phyloP scores from a whole-genome alignment of 2,113 vertebrate genomes.

The Australoheros scitulus region DNA sequence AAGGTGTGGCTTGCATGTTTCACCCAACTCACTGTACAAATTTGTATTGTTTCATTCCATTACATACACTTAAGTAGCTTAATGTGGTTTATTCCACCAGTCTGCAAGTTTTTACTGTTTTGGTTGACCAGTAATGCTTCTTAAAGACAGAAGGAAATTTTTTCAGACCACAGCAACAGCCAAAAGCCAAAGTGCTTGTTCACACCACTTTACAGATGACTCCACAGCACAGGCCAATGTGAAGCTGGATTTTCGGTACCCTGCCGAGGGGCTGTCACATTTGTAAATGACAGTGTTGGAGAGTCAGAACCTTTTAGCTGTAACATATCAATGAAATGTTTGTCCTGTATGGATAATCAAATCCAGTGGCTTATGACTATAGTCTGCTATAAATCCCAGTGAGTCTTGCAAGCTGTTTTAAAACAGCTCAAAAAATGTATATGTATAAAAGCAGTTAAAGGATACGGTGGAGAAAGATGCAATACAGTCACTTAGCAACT shows the following conservation, averaged over 20 bases:
- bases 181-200: not conserved
- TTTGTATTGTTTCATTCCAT: not conserved
- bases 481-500: not conserved
- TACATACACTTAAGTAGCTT: not conserved
- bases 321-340: constrained; percentile 3
- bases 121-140: not conserved
- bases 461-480: not conserved
- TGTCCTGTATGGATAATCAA: not conserved
- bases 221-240: not conserved
- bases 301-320: not conserved
- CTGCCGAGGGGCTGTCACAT: not conserved
- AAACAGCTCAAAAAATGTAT: not conserved
- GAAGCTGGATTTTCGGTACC: not conserved
- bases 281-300: not conserved
- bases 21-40: not conserved
- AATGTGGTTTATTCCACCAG: not conserved
- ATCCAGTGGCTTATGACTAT: not conserved
- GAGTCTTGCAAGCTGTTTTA: not conserved
- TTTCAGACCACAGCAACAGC: not conserved
- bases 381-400: not conserved
- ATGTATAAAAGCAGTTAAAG: not conserved
- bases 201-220: not conserved
- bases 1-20: not conserved
- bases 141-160: too few species aligned
- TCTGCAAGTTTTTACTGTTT: not conserved